These are phyloP conservation scores for Heliconius charithonia DNA, from an alignment of 2,888 invertebrate genomes.

Conservation along the genomic window DNA sequence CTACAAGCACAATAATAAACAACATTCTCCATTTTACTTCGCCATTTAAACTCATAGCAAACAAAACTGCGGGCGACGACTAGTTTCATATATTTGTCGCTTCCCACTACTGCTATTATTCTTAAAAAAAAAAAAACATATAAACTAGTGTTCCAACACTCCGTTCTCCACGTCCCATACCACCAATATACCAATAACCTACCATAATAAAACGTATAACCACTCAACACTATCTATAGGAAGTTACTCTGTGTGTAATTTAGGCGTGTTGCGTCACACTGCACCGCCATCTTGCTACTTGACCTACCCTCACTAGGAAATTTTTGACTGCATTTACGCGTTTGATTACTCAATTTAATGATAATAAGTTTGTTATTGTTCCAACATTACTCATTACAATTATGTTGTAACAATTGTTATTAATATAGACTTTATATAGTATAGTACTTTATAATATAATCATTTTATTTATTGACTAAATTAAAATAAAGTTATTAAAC, in stretches of 20 bases:
- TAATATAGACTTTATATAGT: not conserved
- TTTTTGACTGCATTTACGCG: slow-evolving; percentile 34
- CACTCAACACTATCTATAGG: slow-evolving; percentile 8
- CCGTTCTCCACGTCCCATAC: not conserved
- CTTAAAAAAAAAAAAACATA: not conserved
- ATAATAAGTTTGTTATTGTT: not conserved
- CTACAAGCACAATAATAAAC: too few species aligned
- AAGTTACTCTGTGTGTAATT: slow-evolving; percentile 28
- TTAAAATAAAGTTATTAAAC: too few species aligned
- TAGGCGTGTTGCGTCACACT: slow-evolving; percentile 34
- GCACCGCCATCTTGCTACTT: slow-evolving; percentile 36
- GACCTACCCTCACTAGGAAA: slow-evolving; percentile 43
- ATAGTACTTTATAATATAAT: not conserved
- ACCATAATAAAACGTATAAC: not conserved
- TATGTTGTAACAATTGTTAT: not conserved
- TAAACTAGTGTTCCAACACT: not conserved
- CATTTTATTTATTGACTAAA: too few species aligned
- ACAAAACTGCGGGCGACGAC: too few species aligned
- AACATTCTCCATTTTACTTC: too few species aligned
- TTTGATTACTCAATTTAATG: slow-evolving; percentile 22
- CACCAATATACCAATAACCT: not conserved
- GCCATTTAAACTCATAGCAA: too few species aligned
- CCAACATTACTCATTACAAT: not conserved
- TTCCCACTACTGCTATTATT: too few species aligned
- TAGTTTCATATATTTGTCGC: too few species aligned